Conservation (phyloP, 92 coral and sea anemone species). For the Blastomussa wellsi region DNA sequence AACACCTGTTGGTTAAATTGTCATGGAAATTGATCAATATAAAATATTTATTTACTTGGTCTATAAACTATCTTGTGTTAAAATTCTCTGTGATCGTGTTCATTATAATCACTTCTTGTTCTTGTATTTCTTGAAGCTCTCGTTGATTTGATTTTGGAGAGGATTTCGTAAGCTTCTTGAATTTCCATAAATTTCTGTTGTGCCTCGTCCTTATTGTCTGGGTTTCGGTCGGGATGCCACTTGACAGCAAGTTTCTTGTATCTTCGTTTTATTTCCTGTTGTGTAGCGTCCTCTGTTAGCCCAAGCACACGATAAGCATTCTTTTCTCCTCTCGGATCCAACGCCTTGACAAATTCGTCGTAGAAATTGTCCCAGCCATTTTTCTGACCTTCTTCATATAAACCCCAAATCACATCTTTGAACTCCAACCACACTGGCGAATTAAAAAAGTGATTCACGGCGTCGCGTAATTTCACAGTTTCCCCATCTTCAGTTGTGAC, state of each 20-base stretch:
- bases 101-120: conserved; percentile 67
- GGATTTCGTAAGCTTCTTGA: conserved; percentile 95
- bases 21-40: background rate
- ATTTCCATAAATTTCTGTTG: conserved; percentile 92
- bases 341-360: conserved; percentile 93
- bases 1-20: conserved; percentile 29
- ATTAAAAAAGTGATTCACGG: conserved; percentile 91
- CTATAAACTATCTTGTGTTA: conserved; percentile 4
- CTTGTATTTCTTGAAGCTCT: conserved; percentile 78
- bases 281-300: conserved; percentile 81
- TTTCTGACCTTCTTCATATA: conserved; percentile 86
- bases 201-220: conserved; percentile 78
- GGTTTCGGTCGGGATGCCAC: conserved; percentile 92
- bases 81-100: conserved; percentile 68
- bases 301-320: conserved; percentile 90
- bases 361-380: conserved; percentile 97
- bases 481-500: conserved; percentile 98
- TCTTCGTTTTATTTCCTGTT: conserved; percentile 83
- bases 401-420: conserved; percentile 85
- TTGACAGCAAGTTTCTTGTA: conserved; percentile 91
- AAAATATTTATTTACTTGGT: conserved; percentile 2
- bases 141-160: conserved; percentile 77
- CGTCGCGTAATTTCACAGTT: conserved; percentile 93
- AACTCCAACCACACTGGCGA: conserved; percentile 99
- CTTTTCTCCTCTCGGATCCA: conserved; percentile 99